These are phyloP conservation scores for Metallyticus violacea DNA, from an alignment of 2,888 invertebrate genomes.

Conservation along the genomic window DNA sequence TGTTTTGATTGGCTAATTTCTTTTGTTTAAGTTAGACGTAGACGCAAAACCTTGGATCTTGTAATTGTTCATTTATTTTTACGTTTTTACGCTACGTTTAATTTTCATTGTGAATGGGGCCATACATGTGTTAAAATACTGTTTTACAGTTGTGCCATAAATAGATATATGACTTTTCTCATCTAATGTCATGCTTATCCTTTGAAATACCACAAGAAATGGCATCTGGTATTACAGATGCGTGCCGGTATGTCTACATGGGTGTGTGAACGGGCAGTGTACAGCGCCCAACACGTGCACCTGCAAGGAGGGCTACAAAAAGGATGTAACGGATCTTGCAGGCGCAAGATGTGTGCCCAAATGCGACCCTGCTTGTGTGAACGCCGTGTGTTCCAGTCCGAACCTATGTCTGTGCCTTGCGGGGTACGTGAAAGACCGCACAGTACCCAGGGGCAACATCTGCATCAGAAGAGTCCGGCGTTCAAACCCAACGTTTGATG, in stretches of 20 bases:
- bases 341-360: slow-evolving; percentile 40
- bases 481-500: neutral
- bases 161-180: too few relatives aligned
- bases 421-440: slow-evolving; percentile 63
- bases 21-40: too few relatives aligned
- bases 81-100: too few relatives aligned
- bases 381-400: slow-evolving; percentile 70
- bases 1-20: too few relatives aligned
- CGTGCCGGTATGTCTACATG: slow-evolving; percentile 45
- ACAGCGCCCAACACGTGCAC: slow-evolving; percentile 22
- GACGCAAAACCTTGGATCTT: too few relatives aligned
- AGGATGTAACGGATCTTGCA: slow-evolving; percentile 41
- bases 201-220: too few relatives aligned
- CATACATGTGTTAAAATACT: too few relatives aligned
- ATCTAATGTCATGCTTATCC: too few relatives aligned
- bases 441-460: slow-evolving; percentile 49
- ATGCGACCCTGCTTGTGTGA: slow-evolving; percentile 69
- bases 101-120: too few relatives aligned
- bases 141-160: too few relatives aligned
- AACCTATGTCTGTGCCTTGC: slow-evolving; percentile 71
- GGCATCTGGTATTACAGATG: slow-evolving; percentile 38
- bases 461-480: slow-evolving; percentile 18
- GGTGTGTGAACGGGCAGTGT: slow-evolving; percentile 41
- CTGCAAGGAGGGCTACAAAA: slow-evolving; percentile 47
- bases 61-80: too few relatives aligned